Evolutionary conservation across 2,113 vertebrate species (phyloP), one percentile per base, ranked within the genome.

Genomic region (Pseudorectes ferrugineus): DNA sequence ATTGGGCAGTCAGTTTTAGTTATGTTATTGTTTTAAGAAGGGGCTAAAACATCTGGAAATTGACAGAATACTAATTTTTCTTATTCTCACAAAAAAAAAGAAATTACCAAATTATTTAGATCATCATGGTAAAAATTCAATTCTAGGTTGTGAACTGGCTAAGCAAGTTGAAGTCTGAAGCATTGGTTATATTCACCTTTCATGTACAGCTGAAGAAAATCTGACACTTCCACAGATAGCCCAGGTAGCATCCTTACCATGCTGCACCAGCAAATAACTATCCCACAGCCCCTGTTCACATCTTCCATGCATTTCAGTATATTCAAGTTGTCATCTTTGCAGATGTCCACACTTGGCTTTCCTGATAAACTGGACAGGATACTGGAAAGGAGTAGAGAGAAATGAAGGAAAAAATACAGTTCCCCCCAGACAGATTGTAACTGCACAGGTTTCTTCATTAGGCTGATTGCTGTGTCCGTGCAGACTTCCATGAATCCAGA

Each of bases 11-110:
- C 36, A 76, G 62, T 71, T 95, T 82, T 33, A 85, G 46, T 71
- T 70, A 29, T 22, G 48, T 45, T 74, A 84, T 86, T 96, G 89
- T 96, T 91, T 86, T 55, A 71, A 88, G 51, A 59, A 77, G 46
- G 72, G 72, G 23, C 48, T 28, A 88, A 78, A 86, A 65, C 88
- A 65, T 91, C 79, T 82, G 79, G 71, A 91, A 96, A 80, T 42
- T 17, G 31, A 75, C 68, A 79, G 73, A 87, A 65, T 11, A 25
- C 15, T 88, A 29, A 45, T 78, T 92, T 88, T 92, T 78, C 77
- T 92, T 93, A 63, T 55, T 92, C 17, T 42, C 12, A 14, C 40
- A 12, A 51, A 83, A 45, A 45, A 43, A 57, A 80, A 54, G 5
- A 45, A 86, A 74, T 58, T 66, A 35, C 28, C 10, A 38, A 77